These are phyloP conservation scores for Pherbina coryleti DNA, from an alignment of 2,888 invertebrate species.

Conservation along the genomic window DNA sequence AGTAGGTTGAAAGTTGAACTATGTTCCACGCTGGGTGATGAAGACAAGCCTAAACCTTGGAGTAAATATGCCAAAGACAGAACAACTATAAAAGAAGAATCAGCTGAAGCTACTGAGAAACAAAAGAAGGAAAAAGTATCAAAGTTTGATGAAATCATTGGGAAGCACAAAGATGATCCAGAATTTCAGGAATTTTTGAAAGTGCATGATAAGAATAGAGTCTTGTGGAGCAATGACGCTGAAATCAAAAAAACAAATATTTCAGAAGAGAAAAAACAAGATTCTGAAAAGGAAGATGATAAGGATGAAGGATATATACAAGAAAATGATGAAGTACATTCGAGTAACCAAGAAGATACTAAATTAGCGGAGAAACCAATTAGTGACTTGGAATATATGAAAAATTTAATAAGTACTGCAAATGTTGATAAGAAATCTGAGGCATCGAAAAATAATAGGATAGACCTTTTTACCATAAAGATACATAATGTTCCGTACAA, in stretches of 20 bases:
- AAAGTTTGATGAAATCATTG: constrained; percentile 77
- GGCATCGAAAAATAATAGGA: constrained; percentile 67
- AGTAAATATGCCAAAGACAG: constrained; percentile 90
- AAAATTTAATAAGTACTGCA: constrained; percentile 72
- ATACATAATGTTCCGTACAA: constrained; percentile 83
- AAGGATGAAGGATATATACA: constrained; percentile 63
- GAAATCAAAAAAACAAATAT: constrained; percentile 57
- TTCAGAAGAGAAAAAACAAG: constrained; percentile 39
- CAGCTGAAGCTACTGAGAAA: constrained; percentile 74
- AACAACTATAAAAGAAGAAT: constrained; percentile 68
- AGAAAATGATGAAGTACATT: constrained; percentile 49
- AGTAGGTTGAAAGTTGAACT: constrained; percentile 83
- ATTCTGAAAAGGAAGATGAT: constrained; percentile 49
- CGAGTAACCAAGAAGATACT: constrained; percentile 65
- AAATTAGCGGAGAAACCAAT: constrained; percentile 80
- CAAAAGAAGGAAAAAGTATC: constrained; percentile 63
- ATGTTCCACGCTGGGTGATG: constrained; percentile 78
- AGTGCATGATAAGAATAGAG: constrained; percentile 77
- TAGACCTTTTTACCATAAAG: constrained; percentile 76
- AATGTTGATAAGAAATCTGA: constrained; percentile 55
- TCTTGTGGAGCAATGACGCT: constrained; percentile 73
- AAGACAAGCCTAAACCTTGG: constrained; percentile 89
- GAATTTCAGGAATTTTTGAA: constrained; percentile 90
- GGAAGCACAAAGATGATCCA: constrained; percentile 88
- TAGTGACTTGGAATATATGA: constrained; percentile 86